Percentiles rank a stretch among this genome's conserved stretches.
Conservation (phyloP, 53 echinoderm and acorn worm species). For the Mesocentrotus franciscanus region DNA sequence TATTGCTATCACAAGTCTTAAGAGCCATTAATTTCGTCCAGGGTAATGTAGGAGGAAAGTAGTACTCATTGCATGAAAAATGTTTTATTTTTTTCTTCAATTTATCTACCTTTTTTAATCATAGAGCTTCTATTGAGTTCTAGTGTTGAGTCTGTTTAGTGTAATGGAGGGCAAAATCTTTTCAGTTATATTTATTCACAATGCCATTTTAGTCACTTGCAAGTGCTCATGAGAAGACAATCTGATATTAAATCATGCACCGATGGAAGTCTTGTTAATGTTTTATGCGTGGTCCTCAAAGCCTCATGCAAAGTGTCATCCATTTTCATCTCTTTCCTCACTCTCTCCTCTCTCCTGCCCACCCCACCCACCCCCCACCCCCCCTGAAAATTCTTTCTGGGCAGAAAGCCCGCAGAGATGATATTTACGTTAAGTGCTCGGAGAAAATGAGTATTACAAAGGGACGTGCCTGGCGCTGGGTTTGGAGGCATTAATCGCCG, state of each 20-base stretch:
- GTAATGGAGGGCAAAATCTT: neutral
- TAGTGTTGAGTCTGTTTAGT: neutral
- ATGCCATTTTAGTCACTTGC: neutral
- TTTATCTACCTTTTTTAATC: neutral
- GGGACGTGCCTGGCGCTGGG: conserved; percentile 56
- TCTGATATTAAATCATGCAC: conserved; percentile 26
- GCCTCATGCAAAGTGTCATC: conserved; percentile 6
- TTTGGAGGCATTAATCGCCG: conserved; percentile 63
- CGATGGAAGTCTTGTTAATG: neutral
- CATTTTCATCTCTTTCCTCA: conserved; percentile 12
- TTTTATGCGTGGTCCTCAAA: conserved; percentile 23
- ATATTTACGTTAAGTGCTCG: conserved; percentile 61
- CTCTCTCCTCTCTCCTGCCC: neutral
- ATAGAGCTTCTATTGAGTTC: neutral
- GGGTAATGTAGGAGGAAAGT: too few species aligned
- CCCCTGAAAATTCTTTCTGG: neutral
- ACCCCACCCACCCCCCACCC: too few species aligned
- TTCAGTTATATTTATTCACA: neutral
- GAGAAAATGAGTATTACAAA: conserved; percentile 61
- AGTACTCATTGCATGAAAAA: too few species aligned
- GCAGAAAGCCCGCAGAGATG: conserved; percentile 52
- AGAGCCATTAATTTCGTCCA: too few species aligned
- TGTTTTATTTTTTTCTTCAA: neutral
- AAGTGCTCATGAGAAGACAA: neutral
- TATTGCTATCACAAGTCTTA: too few species aligned